These are phyloP conservation scores for Pachyrhynchus sulphureomaculatus DNA, from an alignment of 1,140 invertebrate species.

Conservation along the genomic window DNA sequence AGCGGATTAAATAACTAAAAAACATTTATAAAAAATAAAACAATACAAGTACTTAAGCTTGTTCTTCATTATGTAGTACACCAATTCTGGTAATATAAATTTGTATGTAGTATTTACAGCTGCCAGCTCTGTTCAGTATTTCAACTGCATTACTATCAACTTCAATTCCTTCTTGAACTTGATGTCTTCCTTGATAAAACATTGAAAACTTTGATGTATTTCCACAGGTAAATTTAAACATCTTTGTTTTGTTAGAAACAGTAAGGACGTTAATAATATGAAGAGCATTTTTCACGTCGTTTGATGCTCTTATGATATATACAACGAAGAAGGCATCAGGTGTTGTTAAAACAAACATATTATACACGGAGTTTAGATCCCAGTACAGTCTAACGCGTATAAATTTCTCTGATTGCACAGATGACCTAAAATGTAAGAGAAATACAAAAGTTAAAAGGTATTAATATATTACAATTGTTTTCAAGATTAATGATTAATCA, in stretches of 20 bases:
- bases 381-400: not conserved
- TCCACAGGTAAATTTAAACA: constrained; percentile 3
- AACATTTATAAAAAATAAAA: too few relatives aligned
- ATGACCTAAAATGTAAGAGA: not conserved
- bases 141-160: not conserved
- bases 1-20: too few relatives aligned
- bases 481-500: too few relatives aligned
- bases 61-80: too few relatives aligned
- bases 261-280: not conserved
- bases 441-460: not conserved
- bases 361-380: not conserved
- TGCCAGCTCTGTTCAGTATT: too few relatives aligned
- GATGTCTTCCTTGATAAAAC: not conserved
- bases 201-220: not conserved
- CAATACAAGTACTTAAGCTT: too few relatives aligned
- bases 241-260: not conserved
- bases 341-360: not conserved
- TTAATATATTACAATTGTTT: too few relatives aligned
- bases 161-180: not conserved
- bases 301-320: not conserved
- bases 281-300: not conserved
- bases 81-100: too few relatives aligned
- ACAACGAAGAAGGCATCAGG: not conserved
- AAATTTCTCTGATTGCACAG: not conserved
- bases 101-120: too few relatives aligned